Evolutionary conservation across 2,113 vertebrate genomes (phyloP).

Genomic region (Thymallus thymallus): DNA sequence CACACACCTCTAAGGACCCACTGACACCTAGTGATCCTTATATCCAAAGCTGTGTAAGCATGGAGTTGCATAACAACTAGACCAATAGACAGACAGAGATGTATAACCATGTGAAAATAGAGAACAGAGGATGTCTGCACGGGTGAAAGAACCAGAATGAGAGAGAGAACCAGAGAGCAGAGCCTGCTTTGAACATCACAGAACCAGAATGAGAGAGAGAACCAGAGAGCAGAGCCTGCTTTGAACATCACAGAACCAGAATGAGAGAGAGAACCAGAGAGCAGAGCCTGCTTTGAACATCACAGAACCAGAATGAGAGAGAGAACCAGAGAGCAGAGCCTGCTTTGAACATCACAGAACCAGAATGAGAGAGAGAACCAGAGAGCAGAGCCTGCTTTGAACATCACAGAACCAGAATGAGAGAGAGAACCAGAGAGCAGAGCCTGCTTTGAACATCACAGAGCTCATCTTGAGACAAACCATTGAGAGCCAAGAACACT

Average conservation of each 20-base stretch:
- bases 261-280: background rate
- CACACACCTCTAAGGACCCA: background rate
- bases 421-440: background rate
- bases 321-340: background rate
- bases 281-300: conserved; percentile 12
- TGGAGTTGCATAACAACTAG: background rate
- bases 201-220: background rate
- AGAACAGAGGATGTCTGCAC: background rate
- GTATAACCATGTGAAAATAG: background rate
- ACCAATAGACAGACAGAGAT: background rate
- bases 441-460: conserved; percentile 17
- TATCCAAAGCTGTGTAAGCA: conserved; percentile 15
- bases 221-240: conserved; percentile 6
- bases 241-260: conserved; percentile 20
- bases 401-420: conserved; percentile 12
- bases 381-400: conserved; percentile 12
- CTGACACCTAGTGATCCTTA: background rate
- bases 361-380: no score
- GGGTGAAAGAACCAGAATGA: no score
- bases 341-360: conserved; percentile 22
- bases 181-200: conserved; percentile 17
- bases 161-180: background rate
- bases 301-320: conserved; percentile 1
- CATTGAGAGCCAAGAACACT: conserved; percentile 4
- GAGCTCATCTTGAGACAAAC: conserved; percentile 6